A percentile compares a stretch with the other conserved stretches of the same genome.
Evolutionary conservation across 1,140 invertebrate genomes (phyloP).

Genomic region (Lucilia cuprina): DNA sequence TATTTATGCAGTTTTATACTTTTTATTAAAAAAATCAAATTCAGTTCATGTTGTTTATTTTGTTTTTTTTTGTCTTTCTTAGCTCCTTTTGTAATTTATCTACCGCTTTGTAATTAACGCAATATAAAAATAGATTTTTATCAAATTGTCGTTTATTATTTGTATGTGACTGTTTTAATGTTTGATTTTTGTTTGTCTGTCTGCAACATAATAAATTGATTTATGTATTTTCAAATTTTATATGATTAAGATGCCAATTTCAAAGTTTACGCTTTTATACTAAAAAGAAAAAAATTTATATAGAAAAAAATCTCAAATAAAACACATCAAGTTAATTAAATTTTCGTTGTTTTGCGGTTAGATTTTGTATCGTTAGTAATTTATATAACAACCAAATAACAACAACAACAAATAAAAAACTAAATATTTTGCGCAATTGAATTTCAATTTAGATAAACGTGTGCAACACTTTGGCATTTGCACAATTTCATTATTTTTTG

Average conservation of each 20-base stretch:
- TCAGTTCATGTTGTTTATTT: neutral
- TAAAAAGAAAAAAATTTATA: neutral
- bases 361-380: neutral
- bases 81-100: constrained; percentile 22
- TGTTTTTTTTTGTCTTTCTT: neutral
- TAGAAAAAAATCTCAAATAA: neutral
- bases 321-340: constrained; percentile 13
- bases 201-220: constrained; percentile 27
- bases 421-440: constrained; percentile 11
- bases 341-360: constrained; percentile 10
- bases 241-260: constrained; percentile 35
- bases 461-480: constrained; percentile 16
- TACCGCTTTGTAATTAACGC: constrained; percentile 32
- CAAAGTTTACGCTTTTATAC: constrained; percentile 14
- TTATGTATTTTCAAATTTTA: constrained; percentile 28
- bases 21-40: constrained; percentile 1
- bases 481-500: neutral
- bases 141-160: constrained; percentile 33
- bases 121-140: constrained; percentile 29
- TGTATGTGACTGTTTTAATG: neutral
- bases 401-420: neutral
- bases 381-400: neutral
- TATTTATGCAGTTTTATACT: neutral
- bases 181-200: neutral
- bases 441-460: constrained; percentile 18